Evolutionary conservation across 2,888 invertebrate species (phyloP).

Genomic region (Agriotes lineatus): DNA sequence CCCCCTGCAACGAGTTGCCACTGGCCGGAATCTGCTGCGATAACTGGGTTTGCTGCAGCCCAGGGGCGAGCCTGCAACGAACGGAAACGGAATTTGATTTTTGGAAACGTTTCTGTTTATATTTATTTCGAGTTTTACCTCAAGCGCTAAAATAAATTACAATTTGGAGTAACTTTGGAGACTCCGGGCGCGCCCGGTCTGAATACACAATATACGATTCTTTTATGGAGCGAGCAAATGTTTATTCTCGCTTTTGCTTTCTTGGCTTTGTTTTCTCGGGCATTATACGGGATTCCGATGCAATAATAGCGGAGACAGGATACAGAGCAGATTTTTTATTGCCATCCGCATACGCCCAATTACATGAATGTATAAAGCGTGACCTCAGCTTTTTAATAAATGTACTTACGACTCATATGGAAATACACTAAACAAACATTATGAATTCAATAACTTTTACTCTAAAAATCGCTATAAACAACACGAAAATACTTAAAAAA

Average conservation of each 20-base stretch:
- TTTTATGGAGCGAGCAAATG: constrained; percentile 33
- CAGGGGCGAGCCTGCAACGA: constrained; percentile 68
- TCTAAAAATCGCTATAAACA: too few species aligned
- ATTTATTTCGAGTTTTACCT: constrained; percentile 38
- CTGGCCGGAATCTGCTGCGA: constrained; percentile 72
- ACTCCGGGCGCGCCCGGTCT: constrained; percentile 19
- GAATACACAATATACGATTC: constrained; percentile 26
- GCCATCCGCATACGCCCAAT: too few species aligned
- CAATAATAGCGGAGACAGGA: too few species aligned
- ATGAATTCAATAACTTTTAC: too few species aligned
- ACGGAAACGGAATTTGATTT: constrained; percentile 44
- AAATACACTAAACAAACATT: too few species aligned
- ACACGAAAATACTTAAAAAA: too few species aligned
- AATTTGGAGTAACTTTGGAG: constrained; percentile 34
- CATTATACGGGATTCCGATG: neutral
- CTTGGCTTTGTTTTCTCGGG: constrained; percentile 5
- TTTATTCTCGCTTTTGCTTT: constrained; percentile 30
- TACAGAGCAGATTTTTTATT: too few species aligned
- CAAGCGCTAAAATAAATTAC: constrained; percentile 41
- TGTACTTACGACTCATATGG: too few species aligned
- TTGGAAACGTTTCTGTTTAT: constrained; percentile 43
- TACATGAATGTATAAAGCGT: too few species aligned
- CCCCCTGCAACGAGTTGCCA: constrained; percentile 74
- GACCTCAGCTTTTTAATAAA: too few species aligned
- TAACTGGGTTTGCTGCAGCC: constrained; percentile 69